A percentile compares a stretch with the other conserved stretches of the same genome.
Conservation (phyloP, 2,888 invertebrate genomes). For the Synanthedon vespiformis region DNA sequence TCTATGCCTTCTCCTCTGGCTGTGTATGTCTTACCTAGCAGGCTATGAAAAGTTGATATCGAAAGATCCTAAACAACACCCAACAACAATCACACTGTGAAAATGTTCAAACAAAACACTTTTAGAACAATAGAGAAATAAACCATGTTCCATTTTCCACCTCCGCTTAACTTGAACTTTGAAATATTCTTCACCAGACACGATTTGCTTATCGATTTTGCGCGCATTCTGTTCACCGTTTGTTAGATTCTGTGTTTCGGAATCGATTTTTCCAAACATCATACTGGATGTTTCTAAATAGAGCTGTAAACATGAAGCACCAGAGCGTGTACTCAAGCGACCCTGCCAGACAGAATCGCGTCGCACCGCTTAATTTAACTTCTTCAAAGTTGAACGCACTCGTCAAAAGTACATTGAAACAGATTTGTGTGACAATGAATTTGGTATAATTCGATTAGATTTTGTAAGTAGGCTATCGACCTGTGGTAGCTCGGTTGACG, state of each 20-base stretch:
- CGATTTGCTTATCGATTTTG: constrained; percentile 22
- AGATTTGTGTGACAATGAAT: constrained; percentile 32
- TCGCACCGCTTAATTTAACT: not conserved
- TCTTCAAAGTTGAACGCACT: not conserved
- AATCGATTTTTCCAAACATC: not conserved
- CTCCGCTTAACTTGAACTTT: constrained; percentile 27
- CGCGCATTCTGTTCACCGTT: constrained; percentile 13
- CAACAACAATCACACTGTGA: constrained; percentile 19
- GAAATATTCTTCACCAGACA: constrained; percentile 24
- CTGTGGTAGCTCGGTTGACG: constrained; percentile 14
- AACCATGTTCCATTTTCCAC: constrained; percentile 45
- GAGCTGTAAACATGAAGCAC: not conserved
- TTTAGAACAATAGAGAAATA: constrained; percentile 57
- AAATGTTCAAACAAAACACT: constrained; percentile 33
- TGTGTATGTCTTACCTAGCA: constrained; percentile 7
- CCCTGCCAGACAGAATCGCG: not conserved
- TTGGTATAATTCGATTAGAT: constrained; percentile 49
- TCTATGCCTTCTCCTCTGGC: constrained; percentile 4
- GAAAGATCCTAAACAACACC: constrained; percentile 15
- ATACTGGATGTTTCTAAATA: not conserved
- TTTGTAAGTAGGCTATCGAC: constrained; percentile 46
- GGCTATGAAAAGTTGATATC: constrained; percentile 39
- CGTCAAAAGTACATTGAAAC: not conserved
- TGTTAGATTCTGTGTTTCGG: constrained; percentile 11
- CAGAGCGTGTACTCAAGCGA: not conserved